Percentiles rank a stretch among this genome's conserved stretches.
Conservation (phyloP, 2,113 vertebrate genomes). For the Sardina pilchardus region DNA sequence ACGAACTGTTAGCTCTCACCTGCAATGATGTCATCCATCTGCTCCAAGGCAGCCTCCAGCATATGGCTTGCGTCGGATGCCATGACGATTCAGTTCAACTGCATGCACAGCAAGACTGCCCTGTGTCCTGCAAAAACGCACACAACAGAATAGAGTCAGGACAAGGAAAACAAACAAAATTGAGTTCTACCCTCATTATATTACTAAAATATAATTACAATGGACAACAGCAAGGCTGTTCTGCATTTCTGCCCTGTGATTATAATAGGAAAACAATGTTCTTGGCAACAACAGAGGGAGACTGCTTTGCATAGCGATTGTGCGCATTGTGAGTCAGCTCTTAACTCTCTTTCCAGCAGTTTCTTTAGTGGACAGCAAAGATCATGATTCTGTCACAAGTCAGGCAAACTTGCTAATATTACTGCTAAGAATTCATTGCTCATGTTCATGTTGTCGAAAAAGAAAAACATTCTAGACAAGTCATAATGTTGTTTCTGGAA, state of each 20-base stretch:
- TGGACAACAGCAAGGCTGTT: background rate
- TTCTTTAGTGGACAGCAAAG: background rate
- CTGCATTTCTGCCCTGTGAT: background rate
- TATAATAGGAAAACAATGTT: background rate
- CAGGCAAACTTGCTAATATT: background rate
- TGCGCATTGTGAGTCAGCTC: background rate
- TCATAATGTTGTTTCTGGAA: background rate
- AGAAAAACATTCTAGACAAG: background rate
- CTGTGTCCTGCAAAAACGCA: background rate
- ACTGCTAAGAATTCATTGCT: background rate
- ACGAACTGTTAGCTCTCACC: slow-evolving; percentile 65
- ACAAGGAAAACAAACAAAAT: background rate
- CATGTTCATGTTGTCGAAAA: background rate
- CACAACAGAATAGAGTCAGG: background rate
- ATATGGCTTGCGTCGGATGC: slow-evolving; percentile 92
- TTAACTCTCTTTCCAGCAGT: background rate
- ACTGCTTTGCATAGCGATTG: background rate
- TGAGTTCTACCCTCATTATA: background rate
- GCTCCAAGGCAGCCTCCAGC: slow-evolving; percentile 92
- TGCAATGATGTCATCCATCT: slow-evolving; percentile 98
- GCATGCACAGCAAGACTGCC: slow-evolving; percentile 50
- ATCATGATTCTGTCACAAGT: background rate
- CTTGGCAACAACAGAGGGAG: background rate
- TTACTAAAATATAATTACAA: background rate
- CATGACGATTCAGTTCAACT: slow-evolving; percentile 69